These are phyloP conservation scores for Melanotaenia parkinsoni DNA, from an alignment of 2,797 vertebrate genomes.

Conservation along the genomic window DNA sequence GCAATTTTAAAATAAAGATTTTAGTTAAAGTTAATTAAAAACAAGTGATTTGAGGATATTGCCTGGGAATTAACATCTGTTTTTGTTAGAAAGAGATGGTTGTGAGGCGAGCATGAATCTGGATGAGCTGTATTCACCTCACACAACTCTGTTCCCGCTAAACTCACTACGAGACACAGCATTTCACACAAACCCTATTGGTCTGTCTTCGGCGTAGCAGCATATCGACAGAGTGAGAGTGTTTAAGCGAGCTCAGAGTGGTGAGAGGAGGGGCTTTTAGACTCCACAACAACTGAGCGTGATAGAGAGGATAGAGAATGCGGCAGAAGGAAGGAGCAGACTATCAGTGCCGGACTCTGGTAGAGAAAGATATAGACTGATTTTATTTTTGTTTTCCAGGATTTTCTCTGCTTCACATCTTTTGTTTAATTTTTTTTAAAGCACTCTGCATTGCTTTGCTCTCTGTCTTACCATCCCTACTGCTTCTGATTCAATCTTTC, in stretches of 20 bases:
- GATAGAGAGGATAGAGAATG: constrained; percentile 66
- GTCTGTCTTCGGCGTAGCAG: constrained; percentile 23
- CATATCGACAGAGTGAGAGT: constrained; percentile 37
- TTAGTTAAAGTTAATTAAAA: background rate
- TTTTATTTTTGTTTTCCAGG: constrained; percentile 22
- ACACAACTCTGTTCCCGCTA: constrained; percentile 1
- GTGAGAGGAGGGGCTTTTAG: constrained; percentile 63
- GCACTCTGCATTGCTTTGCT: background rate
- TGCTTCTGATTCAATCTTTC: constrained; percentile 5
- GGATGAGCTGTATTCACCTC: constrained; percentile 1
- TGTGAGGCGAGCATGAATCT: background rate
- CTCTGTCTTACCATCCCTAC: background rate
- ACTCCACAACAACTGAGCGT: constrained; percentile 62
- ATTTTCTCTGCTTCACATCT: constrained; percentile 16
- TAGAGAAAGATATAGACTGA: constrained; percentile 33
- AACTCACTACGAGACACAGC: constrained; percentile 21
- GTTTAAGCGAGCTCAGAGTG: constrained; percentile 20
- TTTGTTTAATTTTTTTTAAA: constrained; percentile 6
- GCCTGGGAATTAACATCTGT: fast-evolving
- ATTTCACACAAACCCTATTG: constrained; percentile 34
- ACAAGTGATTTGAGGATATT: background rate
- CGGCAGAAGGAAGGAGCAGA: constrained; percentile 68
- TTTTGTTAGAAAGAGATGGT: background rate
- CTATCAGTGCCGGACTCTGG: constrained; percentile 35
- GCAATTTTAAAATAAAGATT: no score